Conservation (phyloP, 2,113 vertebrate genomes). For the Petaurus breviceps region DNA sequence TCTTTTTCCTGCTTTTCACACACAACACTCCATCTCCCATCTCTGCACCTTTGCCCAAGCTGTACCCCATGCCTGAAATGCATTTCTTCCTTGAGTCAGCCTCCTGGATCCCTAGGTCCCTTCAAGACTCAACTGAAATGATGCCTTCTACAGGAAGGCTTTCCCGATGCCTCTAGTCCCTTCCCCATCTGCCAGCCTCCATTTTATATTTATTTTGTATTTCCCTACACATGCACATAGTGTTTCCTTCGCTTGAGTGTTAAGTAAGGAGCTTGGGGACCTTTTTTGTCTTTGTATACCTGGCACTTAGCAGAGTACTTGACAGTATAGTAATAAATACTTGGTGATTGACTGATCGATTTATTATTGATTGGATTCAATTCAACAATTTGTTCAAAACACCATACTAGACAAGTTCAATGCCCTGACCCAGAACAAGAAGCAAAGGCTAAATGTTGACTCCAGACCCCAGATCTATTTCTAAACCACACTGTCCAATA, state of each 20-base stretch:
- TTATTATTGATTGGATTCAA: neutral
- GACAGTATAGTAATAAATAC: neutral
- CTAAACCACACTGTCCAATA: neutral
- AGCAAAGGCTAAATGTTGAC: no score
- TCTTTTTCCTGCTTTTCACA: neutral
- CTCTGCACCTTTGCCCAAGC: neutral
- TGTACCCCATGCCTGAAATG: neutral
- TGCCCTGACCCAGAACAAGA: no score
- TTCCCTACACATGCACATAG: neutral
- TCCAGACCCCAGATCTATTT: no score
- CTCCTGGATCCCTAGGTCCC: neutral
- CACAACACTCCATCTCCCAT: neutral
- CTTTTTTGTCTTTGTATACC: neutral
- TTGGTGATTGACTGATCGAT: neutral
- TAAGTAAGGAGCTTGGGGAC: neutral
- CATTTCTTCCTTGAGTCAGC: neutral
- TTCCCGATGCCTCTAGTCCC: neutral
- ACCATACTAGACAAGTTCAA: no score
- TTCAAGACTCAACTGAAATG: neutral
- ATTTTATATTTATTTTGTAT: neutral
- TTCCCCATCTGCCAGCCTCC: neutral
- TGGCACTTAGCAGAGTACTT: no score
- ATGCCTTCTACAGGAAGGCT: neutral
- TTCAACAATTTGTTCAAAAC: neutral
- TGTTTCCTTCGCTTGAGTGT: neutral